Evolutionary conservation across 2,888 invertebrate genomes (phyloP).

Genomic region (Amiota minor): DNA sequence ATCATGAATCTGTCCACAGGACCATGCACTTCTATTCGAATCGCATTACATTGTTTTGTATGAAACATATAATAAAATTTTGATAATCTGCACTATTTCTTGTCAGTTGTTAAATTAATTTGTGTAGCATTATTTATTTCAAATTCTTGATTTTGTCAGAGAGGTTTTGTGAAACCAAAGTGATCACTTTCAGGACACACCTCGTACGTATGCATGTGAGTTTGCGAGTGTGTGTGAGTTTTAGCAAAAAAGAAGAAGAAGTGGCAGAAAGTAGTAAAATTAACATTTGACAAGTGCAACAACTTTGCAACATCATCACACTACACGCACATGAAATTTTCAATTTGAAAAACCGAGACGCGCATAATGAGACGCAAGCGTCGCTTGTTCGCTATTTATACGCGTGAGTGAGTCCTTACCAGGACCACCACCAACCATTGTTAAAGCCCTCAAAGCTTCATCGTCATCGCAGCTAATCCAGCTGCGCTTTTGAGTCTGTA

Average conservation of each 20-base stretch:
- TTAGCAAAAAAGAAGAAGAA: background rate
- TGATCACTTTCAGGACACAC: no score
- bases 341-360: background rate
- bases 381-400: conserved; percentile 3
- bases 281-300: background rate
- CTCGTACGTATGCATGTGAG: background rate
- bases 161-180: no score
- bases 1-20: no score
- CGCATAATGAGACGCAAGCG: conserved; percentile 8
- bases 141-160: no score
- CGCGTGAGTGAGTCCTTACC: background rate
- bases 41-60: no score
- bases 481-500: conserved; percentile 10
- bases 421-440: background rate
- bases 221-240: background rate
- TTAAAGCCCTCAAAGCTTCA: background rate
- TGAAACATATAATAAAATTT: no score
- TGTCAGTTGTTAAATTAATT: no score
- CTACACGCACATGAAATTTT: background rate
- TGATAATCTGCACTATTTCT: no score
- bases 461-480: conserved; percentile 20
- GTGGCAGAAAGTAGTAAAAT: background rate
- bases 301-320: background rate
- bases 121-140: no score
- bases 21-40: no score